phyloP scores from a whole-genome alignment of 2,888 invertebrate species.

The Elmis aenea region DNA sequence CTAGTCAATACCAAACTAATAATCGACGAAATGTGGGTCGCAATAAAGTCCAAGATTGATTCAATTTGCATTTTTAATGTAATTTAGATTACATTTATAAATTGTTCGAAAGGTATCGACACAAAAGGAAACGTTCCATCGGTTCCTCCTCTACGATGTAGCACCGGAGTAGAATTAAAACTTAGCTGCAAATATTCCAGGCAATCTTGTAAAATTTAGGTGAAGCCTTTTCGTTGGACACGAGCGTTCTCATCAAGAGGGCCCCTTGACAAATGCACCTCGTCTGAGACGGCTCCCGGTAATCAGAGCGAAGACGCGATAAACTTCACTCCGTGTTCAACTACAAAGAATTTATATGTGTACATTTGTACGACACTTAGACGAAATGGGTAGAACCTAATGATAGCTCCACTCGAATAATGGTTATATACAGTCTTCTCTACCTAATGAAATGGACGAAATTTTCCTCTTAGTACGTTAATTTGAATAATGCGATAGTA shows the following conservation, averaged over 20 bases:
- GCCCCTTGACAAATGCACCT: conserved; percentile 33
- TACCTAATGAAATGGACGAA: conserved; percentile 11
- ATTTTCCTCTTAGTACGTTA: conserved; percentile 6
- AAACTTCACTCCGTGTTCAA: conserved; percentile 34
- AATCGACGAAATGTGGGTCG: too few relatives aligned
- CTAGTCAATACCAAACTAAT: too few relatives aligned
- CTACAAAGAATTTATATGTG: conserved; percentile 37
- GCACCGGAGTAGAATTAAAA: too few relatives aligned
- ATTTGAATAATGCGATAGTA: neutral
- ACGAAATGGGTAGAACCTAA: conserved; percentile 32
- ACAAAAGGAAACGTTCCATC: too few relatives aligned
- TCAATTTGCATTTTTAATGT: too few relatives aligned
- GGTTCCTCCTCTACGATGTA: too few relatives aligned
- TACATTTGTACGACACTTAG: conserved; percentile 35
- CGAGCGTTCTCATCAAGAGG: conserved; percentile 26
- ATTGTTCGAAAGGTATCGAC: too few relatives aligned
- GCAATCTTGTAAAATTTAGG: conserved; percentile 5
- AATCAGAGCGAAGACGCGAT: conserved; percentile 33
- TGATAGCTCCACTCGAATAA: conserved; percentile 24
- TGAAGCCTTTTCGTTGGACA: conserved; percentile 5
- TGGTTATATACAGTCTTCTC: conserved; percentile 11
- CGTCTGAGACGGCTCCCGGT: conserved; percentile 26
- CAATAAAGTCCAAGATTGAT: too few relatives aligned
- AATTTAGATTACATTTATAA: too few relatives aligned
- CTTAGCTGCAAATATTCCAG: neutral